Evolutionary conservation across 2,797 vertebrate species (phyloP).

Genomic region (Hipposideros larvatus): DNA sequence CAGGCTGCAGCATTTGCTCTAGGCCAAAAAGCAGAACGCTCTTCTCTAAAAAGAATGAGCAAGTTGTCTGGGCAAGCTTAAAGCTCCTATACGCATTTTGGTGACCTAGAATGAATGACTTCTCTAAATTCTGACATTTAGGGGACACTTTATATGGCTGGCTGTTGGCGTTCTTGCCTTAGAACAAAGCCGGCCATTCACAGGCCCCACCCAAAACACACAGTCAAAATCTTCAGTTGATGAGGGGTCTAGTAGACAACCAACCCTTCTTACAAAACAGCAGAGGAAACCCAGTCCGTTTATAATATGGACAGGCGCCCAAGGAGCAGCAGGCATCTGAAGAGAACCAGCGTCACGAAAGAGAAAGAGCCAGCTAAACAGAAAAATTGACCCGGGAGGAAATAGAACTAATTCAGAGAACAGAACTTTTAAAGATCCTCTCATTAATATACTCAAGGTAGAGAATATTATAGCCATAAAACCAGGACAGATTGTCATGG

Average conservation of each 20-base stretch:
- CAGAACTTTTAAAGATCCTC: neutral
- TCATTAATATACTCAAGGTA: neutral
- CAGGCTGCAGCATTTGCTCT: neutral
- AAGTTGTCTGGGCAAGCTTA: neutral
- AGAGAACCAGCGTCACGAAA: neutral
- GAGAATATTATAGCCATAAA: constrained; percentile 24
- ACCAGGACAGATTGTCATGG: neutral
- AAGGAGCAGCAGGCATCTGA: neutral
- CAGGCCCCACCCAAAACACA: neutral
- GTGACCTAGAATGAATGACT: neutral
- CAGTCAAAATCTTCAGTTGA: neutral
- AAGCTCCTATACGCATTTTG: neutral
- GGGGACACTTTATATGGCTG: neutral
- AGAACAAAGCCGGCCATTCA: neutral
- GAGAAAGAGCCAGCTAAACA: neutral
- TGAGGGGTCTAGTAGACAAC: neutral
- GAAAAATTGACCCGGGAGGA: constrained; percentile 63
- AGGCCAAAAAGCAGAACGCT: neutral
- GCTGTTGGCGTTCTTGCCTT: neutral
- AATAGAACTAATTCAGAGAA: constrained; percentile 57
- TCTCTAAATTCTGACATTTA: neutral
- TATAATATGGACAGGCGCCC: neutral
- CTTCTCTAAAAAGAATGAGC: neutral
- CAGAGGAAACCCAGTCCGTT: neutral
- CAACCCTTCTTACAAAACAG: neutral